phyloP scores from a whole-genome alignment of 2,888 invertebrate genomes.

The Apamea sordens region DNA sequence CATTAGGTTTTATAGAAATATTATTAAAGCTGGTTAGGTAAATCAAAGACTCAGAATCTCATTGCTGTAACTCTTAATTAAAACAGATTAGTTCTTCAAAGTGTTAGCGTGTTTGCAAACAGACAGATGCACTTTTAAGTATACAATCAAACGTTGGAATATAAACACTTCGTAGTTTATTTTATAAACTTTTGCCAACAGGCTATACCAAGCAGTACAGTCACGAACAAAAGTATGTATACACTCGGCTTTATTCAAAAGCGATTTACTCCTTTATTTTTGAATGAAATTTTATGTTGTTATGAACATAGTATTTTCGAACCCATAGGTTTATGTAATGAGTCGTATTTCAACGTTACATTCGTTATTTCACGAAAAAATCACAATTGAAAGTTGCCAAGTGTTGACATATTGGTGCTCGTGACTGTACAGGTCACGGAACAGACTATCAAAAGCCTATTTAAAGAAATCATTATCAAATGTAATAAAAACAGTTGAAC shows the following conservation, averaged over 20 bases:
- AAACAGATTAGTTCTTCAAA: slow-evolving; percentile 1
- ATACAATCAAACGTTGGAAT: slow-evolving; percentile 23
- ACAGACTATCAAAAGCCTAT: background rate
- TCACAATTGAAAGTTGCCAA: too few species aligned
- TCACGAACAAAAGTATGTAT: too few species aligned
- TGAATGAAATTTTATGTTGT: too few species aligned
- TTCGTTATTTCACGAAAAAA: too few species aligned
- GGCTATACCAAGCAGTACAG: background rate
- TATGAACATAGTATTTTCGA: too few species aligned
- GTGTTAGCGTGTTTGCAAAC: background rate
- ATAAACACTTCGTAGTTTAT: slow-evolving; percentile 21
- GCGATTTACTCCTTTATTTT: too few species aligned
- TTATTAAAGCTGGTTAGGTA: background rate
- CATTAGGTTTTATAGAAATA: too few species aligned
- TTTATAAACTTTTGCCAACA: background rate
- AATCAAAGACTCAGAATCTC: background rate
- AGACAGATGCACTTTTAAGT: slow-evolving; percentile 18
- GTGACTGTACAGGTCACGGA: slow-evolving; percentile 5
- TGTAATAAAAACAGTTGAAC: background rate
- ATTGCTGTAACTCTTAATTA: background rate
- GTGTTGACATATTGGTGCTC: too few species aligned
- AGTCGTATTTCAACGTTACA: too few species aligned
- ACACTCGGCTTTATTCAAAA: too few species aligned
- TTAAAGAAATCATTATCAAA: background rate
- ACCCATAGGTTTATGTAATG: too few species aligned